These are phyloP conservation scores for Lipotes vexillifer DNA, from an alignment of 2,113 vertebrate genomes.

Conservation along the genomic window DNA sequence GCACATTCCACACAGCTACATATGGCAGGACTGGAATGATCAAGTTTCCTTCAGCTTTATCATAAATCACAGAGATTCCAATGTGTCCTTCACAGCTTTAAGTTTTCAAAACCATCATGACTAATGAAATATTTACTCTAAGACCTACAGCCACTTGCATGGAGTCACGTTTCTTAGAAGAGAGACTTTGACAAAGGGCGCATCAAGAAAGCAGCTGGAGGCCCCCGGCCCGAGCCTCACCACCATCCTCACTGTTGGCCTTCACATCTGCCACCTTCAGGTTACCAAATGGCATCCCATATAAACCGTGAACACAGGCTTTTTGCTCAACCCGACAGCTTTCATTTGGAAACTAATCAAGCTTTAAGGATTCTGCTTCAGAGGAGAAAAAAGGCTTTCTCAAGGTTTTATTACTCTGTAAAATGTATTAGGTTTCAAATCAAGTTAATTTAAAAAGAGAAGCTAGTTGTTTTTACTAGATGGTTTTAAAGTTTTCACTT, in stretches of 20 bases:
- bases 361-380: slow-evolving; percentile 47
- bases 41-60: slow-evolving; percentile 70
- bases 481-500: slow-evolving; percentile 38
- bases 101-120: slow-evolving; percentile 73
- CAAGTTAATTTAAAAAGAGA: slow-evolving; percentile 54
- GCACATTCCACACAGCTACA: slow-evolving; percentile 69
- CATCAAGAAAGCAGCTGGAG: slow-evolving; percentile 64
- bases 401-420: slow-evolving; percentile 47
- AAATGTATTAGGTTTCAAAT: slow-evolving; percentile 64
- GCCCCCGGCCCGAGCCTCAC: background rate
- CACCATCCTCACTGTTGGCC: slow-evolving; percentile 10
- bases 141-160: slow-evolving; percentile 54
- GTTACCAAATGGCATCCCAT: slow-evolving; percentile 65
- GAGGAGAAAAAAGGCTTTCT: slow-evolving; percentile 14
- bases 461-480: slow-evolving; percentile 46
- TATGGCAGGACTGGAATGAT: slow-evolving; percentile 61
- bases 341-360: slow-evolving; percentile 60
- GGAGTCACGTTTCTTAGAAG: slow-evolving; percentile 60
- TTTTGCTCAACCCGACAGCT: slow-evolving; percentile 45
- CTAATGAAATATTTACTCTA: slow-evolving; percentile 75
- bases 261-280: slow-evolving; percentile 64
- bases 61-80: slow-evolving; percentile 75
- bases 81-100: slow-evolving; percentile 71
- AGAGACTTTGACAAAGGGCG: slow-evolving; percentile 52
- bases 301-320: slow-evolving; percentile 37